phyloP scores from a whole-genome alignment of 2,888 invertebrate species.

The Torymus aiolomorphi region DNA sequence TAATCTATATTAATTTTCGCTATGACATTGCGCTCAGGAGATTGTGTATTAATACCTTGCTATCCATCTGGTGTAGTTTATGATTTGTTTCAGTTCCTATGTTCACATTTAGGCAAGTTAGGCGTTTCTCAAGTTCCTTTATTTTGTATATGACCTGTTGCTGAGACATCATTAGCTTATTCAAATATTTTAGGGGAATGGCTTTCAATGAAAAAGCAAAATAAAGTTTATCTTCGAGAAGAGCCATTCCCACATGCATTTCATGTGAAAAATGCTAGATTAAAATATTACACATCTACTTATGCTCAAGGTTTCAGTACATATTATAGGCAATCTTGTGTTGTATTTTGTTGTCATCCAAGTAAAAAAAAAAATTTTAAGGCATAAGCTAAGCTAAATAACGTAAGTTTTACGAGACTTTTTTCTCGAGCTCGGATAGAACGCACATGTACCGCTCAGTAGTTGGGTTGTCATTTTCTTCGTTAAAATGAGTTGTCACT shows the following conservation, averaged over 20 bases:
- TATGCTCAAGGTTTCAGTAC: constrained; percentile 91
- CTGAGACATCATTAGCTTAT: constrained; percentile 95
- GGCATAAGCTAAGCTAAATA: constrained; percentile 45
- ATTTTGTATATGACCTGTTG: constrained; percentile 98
- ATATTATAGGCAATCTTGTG: constrained; percentile 94
- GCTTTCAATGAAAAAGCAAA: constrained; percentile 93
- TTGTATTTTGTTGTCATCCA: constrained; percentile 98
- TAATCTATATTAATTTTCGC: constrained; percentile 76
- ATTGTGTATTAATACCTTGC: constrained; percentile 96
- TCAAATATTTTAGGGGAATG: constrained; percentile 99
- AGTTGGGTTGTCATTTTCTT: too few species aligned
- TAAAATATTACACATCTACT: constrained; percentile 91
- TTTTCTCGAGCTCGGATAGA: constrained; percentile 24
- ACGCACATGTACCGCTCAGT: too few species aligned
- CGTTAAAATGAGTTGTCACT: too few species aligned
- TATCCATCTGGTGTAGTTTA: constrained; percentile 97
- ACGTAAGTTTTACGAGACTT: constrained; percentile 55
- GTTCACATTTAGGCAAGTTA: constrained; percentile 91
- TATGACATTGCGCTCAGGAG: constrained; percentile 91
- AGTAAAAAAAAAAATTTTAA: too few species aligned
- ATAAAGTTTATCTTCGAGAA: constrained; percentile 95
- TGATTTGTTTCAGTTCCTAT: constrained; percentile 97
- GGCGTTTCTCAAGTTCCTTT: constrained; percentile 92
- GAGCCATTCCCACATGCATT: constrained; percentile 98
- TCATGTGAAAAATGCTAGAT: constrained; percentile 87